Conservation (phyloP, 2,888 invertebrate species). For the Drosophila austrosaltans region DNA sequence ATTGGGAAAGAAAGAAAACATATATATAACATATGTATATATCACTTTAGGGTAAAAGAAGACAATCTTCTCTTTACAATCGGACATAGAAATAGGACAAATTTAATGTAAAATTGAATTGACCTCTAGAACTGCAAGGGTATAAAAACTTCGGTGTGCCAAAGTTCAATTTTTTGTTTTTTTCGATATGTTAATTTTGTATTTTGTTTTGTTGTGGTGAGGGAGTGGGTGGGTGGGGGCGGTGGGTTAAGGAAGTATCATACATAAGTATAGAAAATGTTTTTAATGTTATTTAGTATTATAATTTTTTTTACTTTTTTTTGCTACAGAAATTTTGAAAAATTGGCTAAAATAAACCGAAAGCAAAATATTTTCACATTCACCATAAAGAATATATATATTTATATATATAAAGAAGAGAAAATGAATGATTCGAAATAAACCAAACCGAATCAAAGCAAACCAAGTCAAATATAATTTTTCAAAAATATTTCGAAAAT, state of each 20-base stretch:
- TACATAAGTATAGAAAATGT: conserved; percentile 20
- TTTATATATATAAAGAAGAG: not conserved
- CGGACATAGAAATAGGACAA: too few species aligned
- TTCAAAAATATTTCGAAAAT: not conserved
- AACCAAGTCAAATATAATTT: conserved; percentile 7
- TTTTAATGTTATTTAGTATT: conserved; percentile 11
- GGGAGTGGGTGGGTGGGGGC: not conserved
- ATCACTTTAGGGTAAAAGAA: too few species aligned
- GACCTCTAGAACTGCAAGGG: not conserved
- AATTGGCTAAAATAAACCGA: conserved; percentile 1
- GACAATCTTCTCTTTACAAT: too few species aligned
- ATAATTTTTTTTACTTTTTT: not conserved
- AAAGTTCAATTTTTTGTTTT: not conserved
- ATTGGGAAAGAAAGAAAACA: too few species aligned
- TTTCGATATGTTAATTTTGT: not conserved
- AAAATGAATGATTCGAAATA: conserved; percentile 23
- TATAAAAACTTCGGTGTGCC: not conserved
- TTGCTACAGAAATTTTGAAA: conserved; percentile 14
- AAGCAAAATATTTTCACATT: conserved; percentile 22
- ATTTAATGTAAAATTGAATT: too few species aligned
- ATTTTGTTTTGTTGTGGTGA: not conserved
- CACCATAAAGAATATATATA: conserved; percentile 13
- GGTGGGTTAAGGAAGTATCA: not conserved
- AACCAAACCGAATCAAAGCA: conserved; percentile 22
- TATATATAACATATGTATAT: too few species aligned